A percentile compares a stretch with the other conserved stretches of the same genome.
phyloP scores from a whole-genome alignment of 2,888 invertebrate genomes.

The Agonopterix heracliana region DNA sequence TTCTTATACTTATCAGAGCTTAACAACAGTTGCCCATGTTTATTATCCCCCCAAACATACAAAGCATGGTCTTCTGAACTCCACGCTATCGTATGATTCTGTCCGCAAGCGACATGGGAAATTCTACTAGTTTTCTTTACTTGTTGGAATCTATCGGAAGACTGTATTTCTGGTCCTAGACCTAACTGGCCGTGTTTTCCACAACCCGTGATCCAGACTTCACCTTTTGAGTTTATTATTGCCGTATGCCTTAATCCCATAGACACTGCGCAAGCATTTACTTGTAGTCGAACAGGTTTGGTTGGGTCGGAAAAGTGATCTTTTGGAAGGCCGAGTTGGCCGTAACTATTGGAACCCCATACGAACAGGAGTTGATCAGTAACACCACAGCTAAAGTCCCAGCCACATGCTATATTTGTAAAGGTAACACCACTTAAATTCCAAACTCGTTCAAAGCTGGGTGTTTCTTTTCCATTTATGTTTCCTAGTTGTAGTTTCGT shows the following conservation, averaged over 20 bases:
- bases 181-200: constrained; percentile 83
- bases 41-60: constrained; percentile 90
- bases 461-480: constrained; percentile 52
- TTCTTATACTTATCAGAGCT: constrained; percentile 68
- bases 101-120: constrained; percentile 83
- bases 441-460: constrained; percentile 78
- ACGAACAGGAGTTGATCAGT: constrained; percentile 82
- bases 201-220: constrained; percentile 79
- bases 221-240: constrained; percentile 77
- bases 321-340: constrained; percentile 82
- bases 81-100: constrained; percentile 84
- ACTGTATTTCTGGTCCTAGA: constrained; percentile 52
- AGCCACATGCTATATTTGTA: constrained; percentile 83
- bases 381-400: constrained; percentile 87
- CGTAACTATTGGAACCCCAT: constrained; percentile 89
- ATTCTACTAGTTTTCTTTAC: constrained; percentile 76
- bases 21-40: constrained; percentile 84
- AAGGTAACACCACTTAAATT: constrained; percentile 73
- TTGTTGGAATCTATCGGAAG: constrained; percentile 62
- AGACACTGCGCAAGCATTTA: constrained; percentile 75
- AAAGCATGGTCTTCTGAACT: constrained; percentile 71
- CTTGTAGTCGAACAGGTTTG: constrained; percentile 52
- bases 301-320: constrained; percentile 53
- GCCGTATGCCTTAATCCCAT: constrained; percentile 83
- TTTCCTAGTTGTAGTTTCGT: constrained; percentile 82